These are phyloP conservation scores for Poeciliopsis gracilis DNA, from an alignment of 2,797 vertebrate genomes.

Conservation along the genomic window DNA sequence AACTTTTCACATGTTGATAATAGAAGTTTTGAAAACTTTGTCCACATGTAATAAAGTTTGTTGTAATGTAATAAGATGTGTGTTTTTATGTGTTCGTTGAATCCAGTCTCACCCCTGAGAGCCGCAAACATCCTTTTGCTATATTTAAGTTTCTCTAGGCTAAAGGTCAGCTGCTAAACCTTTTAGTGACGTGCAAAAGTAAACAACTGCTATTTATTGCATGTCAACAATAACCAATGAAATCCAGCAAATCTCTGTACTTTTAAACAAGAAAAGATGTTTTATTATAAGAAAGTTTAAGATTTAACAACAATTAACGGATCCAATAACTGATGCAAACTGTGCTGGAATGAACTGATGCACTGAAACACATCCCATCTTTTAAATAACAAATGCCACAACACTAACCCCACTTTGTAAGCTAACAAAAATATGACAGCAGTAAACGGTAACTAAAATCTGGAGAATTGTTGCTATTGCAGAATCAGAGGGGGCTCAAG, in stretches of 20 bases:
- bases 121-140: neutral
- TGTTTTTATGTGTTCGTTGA: neutral
- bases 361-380: neutral
- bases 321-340: neutral
- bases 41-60: neutral
- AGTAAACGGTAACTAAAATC: conserved; percentile 20
- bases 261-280: neutral
- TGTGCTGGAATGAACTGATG: neutral
- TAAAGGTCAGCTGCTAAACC: neutral
- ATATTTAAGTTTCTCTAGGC: neutral
- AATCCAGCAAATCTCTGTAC: neutral
- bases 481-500: neutral
- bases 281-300: neutral
- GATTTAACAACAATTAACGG: neutral
- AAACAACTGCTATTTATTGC: neutral
- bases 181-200: neutral
- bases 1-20: no score
- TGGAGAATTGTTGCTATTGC: neutral
- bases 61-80: neutral
- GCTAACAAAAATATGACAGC: neutral
- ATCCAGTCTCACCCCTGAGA: neutral
- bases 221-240: neutral
- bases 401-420: neutral
- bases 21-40: neutral
- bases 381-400: neutral